Percentiles rank a stretch among this genome's conserved stretches.
Evolutionary conservation across 2,888 invertebrate genomes (phyloP).

Genomic region (Xestoiulus laeticollis): DNA sequence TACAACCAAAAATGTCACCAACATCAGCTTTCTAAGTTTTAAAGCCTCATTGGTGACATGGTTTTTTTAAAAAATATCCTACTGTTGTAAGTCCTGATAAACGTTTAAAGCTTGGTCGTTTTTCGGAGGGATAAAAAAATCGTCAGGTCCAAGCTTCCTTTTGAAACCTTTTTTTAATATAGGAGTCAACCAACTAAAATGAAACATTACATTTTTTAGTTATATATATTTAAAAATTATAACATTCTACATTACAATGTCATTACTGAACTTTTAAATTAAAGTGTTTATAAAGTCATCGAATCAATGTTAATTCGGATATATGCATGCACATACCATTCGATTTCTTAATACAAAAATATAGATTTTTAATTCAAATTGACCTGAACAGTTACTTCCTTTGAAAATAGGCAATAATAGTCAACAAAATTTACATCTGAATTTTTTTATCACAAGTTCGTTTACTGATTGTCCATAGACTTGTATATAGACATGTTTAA

Average conservation of each 20-base stretch:
- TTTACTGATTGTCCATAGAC: too few species aligned
- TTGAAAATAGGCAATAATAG: neutral
- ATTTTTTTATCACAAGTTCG: too few species aligned
- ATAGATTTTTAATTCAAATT: neutral
- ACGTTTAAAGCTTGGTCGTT: conserved; percentile 36
- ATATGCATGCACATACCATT: too few species aligned
- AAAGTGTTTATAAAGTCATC: too few species aligned
- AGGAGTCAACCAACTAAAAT: conserved; percentile 44
- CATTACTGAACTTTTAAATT: too few species aligned
- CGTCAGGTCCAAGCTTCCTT: neutral
- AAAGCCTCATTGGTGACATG: neutral
- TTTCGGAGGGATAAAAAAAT: neutral
- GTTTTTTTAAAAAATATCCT: neutral
- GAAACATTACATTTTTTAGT: neutral
- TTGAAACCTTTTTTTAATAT: conserved; percentile 43
- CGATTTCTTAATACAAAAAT: too few species aligned
- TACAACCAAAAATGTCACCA: neutral
- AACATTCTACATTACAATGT: too few species aligned
- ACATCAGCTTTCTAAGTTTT: neutral
- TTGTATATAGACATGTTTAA: too few species aligned
- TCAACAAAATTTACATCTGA: too few species aligned
- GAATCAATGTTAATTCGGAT: too few species aligned
- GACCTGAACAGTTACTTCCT: neutral
- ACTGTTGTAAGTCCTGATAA: neutral
- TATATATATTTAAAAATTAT: too few species aligned